These are phyloP conservation scores for Drosophila mayri DNA, from an alignment of 1,140 invertebrate species.

Conservation along the genomic window DNA sequence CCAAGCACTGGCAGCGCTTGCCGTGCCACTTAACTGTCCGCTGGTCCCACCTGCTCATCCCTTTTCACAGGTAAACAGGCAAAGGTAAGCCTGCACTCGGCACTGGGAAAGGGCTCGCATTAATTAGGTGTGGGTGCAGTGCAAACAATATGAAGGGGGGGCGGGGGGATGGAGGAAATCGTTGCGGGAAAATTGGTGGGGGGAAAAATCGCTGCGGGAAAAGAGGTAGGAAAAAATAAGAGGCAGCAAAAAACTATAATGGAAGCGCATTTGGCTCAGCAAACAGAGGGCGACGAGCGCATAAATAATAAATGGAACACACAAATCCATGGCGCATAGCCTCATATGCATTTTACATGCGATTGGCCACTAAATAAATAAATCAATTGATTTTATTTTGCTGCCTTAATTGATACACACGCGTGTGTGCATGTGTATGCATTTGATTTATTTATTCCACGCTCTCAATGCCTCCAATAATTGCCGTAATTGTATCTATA, in stretches of 20 bases:
- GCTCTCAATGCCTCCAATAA: slow-evolving; percentile 40
- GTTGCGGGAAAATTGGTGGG: background rate
- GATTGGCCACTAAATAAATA: slow-evolving; percentile 50
- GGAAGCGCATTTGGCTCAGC: background rate
- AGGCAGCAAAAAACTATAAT: slow-evolving; percentile 2
- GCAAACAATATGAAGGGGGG: slow-evolving; percentile 13
- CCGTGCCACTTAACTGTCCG: background rate
- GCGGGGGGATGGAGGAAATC: background rate
- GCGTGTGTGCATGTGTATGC: slow-evolving; percentile 20
- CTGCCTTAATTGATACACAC: slow-evolving; percentile 55
- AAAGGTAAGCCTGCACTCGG: slow-evolving; percentile 18
- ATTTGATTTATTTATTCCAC: slow-evolving; percentile 64
- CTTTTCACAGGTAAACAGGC: background rate
- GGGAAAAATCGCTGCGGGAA: background rate
- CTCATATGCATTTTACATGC: slow-evolving; percentile 60
- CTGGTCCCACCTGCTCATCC: too few relatives aligned
- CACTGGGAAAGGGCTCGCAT: slow-evolving; percentile 15
- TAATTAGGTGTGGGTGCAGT: slow-evolving; percentile 38
- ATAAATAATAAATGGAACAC: slow-evolving; percentile 48
- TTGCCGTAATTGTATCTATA: slow-evolving; percentile 70
- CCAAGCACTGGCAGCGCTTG: background rate
- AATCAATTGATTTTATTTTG: slow-evolving; percentile 64
- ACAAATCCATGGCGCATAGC: slow-evolving; percentile 54
- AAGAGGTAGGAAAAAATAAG: background rate
- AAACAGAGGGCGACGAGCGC: slow-evolving; percentile 10